Evolutionary conservation across 1,140 invertebrate genomes (phyloP).

Genomic region (Pogonognathellus flavescens): DNA sequence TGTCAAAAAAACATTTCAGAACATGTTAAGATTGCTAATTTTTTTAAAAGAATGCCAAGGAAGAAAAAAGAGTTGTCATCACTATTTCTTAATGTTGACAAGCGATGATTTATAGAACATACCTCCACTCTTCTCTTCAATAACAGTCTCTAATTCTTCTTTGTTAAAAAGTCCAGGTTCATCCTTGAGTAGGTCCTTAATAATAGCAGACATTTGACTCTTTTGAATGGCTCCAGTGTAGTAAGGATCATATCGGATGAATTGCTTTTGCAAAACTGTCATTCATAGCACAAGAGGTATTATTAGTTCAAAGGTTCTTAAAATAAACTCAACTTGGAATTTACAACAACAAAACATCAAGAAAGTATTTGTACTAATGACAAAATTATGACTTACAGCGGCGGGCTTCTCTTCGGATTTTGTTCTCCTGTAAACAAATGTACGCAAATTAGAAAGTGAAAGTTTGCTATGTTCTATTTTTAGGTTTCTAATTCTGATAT

Average conservation of each 20-base stretch:
- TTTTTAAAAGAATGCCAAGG: not conserved
- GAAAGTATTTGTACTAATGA: not conserved
- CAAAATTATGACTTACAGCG: constrained; percentile 45
- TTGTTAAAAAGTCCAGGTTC: constrained; percentile 50
- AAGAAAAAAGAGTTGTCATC: constrained; percentile 10
- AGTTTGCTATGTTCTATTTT: too few relatives aligned
- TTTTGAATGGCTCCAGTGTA: constrained; percentile 53
- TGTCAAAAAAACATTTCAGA: not conserved
- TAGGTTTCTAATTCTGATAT: too few relatives aligned
- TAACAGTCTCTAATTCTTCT: constrained; percentile 49
- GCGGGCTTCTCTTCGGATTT: constrained; percentile 55
- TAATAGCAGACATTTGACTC: constrained; percentile 49
- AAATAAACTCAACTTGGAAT: not conserved
- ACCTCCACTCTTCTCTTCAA: constrained; percentile 54
- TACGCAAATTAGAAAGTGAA: not conserved
- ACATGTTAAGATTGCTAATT: constrained; percentile 26
- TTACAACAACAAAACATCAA: constrained; percentile 4
- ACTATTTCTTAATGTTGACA: not conserved
- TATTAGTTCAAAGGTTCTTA: constrained; percentile 5
- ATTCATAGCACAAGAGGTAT: not conserved
- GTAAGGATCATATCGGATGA: constrained; percentile 48
- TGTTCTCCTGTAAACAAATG: constrained; percentile 54
- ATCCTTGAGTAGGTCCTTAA: constrained; percentile 53
- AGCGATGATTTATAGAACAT: constrained; percentile 28
- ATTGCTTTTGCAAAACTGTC: constrained; percentile 53